Base-by-base conservation (phyloP, 2,888 invertebrate genomes). In the Pocota personata region DNA sequence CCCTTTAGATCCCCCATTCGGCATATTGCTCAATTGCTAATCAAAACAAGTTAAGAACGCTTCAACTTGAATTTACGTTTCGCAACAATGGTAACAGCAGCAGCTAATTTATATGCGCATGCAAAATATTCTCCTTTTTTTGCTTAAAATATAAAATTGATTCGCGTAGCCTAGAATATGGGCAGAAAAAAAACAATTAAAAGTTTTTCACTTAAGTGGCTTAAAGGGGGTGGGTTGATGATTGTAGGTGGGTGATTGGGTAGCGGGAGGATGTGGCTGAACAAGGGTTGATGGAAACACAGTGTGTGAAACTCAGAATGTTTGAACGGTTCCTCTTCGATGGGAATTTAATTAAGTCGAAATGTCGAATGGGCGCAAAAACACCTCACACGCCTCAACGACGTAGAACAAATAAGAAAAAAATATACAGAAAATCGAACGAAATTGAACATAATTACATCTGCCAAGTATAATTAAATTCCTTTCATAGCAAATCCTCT, bases 181-280 rank as follows among this genome's bases (percentile, higher is more conserved):
- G n/a, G n/a, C n/a, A 48, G 67, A 86, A 76, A 77, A 82, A 86
- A 86, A 82, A 82, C 86, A 86, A 86, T 86, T 82, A 86, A 86
- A 82, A 86, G 82, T 86, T 86, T 86, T 86, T 86, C 82, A 82
- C 86, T 86, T 86, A 82, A 86, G 82, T 86, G 86, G 86, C 86
- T 86, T 72, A 86, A 84, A 80, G 75, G 52, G 69, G 71, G 69
- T 55, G 67, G 52, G 12, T 50, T 37, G 21, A 12, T 10, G 48
- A 21, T 27, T 8, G 55, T 55, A 16, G 55, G 55, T 32, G 21
- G 35, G 0, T 58, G 55, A 27, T 32, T 21, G 43, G 37, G 46
- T 69, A 62, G 40, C 43, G 58, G 48, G 60, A 24, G 67, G 60
- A 60, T 62, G n/a, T 32, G 21, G 24, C 12, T 16, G 32, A 55